A percentile compares a stretch with the other conserved stretches of the same genome.
These are phyloP conservation scores for Spodoptera frugiperda DNA, from an alignment of 1,140 invertebrate species.

Conservation along the genomic window DNA sequence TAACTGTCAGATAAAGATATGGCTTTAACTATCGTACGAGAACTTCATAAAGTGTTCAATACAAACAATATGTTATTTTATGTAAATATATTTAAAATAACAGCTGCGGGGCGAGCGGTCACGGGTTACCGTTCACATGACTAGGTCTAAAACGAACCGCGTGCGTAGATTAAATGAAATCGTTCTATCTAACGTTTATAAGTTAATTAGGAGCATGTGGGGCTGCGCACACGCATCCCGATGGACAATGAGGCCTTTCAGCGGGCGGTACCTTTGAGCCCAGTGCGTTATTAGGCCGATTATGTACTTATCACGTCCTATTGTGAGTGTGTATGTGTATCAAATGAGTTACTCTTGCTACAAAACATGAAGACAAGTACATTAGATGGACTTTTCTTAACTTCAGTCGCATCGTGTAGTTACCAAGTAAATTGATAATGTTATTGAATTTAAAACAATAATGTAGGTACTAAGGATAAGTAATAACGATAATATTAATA, in stretches of 20 bases:
- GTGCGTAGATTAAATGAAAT: conserved; percentile 53
- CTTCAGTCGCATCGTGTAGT: not conserved
- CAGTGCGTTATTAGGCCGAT: conserved; percentile 60
- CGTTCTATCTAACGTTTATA: conserved; percentile 67
- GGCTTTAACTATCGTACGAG: not conserved
- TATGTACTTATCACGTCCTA: conserved; percentile 43
- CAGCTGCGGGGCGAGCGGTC: not conserved
- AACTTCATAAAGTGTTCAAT: conserved; percentile 12
- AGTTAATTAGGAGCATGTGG: conserved; percentile 74
- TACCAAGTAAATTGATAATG: not conserved
- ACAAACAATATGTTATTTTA: conserved; percentile 17
- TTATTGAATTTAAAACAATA: too few species aligned
- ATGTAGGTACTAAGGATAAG: too few species aligned
- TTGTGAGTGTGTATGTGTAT: conserved; percentile 20
- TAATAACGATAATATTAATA: too few species aligned
- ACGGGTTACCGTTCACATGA: not conserved
- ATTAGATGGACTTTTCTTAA: too few species aligned
- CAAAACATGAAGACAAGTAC: too few species aligned
- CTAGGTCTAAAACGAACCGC: conserved; percentile 20
- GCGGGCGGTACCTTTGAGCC: conserved; percentile 71
- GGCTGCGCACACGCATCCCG: conserved; percentile 61
- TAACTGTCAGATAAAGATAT: not conserved
- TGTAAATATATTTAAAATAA: not conserved
- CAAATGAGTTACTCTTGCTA: not conserved
- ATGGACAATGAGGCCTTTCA: conserved; percentile 72